Evolutionary conservation across 2,888 invertebrate genomes (phyloP).

Genomic region (Balanococcus diminutus): DNA sequence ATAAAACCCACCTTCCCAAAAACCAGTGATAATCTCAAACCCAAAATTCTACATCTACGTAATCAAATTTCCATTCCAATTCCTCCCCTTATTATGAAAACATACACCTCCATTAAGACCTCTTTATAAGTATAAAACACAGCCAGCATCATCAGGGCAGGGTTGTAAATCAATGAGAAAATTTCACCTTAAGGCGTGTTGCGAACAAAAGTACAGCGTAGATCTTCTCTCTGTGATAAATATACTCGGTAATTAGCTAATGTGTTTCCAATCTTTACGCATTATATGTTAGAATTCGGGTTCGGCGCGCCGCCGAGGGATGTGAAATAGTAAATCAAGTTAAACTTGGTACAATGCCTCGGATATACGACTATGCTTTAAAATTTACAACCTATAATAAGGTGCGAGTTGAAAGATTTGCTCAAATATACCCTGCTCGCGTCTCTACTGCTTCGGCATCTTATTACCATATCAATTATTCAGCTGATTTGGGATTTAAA

Average conservation of each 20-base stretch:
- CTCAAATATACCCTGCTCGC: background rate
- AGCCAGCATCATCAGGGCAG: background rate
- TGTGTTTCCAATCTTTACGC: constrained; percentile 47
- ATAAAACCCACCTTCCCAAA: too few species aligned
- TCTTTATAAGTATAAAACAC: background rate
- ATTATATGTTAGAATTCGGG: constrained; percentile 34
- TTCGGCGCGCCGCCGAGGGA: constrained; percentile 14
- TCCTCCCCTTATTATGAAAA: background rate
- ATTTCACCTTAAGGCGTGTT: constrained; percentile 2
- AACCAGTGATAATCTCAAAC: too few species aligned
- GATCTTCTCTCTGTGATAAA: background rate
- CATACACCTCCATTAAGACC: background rate
- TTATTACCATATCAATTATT: constrained; percentile 19
- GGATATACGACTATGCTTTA: background rate
- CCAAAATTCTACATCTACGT: background rate
- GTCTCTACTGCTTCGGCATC: background rate
- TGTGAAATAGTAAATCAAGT: constrained; percentile 34
- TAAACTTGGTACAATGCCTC: constrained; percentile 46
- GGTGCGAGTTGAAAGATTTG: background rate
- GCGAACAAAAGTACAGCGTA: background rate
- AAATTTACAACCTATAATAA: constrained; percentile 21
- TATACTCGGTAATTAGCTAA: constrained; percentile 37
- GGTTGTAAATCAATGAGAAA: background rate
- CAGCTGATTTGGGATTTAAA: background rate
- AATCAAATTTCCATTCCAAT: background rate